Evolutionary conservation across 1,140 invertebrate species (phyloP).

Genomic region (Nymphalis io): DNA sequence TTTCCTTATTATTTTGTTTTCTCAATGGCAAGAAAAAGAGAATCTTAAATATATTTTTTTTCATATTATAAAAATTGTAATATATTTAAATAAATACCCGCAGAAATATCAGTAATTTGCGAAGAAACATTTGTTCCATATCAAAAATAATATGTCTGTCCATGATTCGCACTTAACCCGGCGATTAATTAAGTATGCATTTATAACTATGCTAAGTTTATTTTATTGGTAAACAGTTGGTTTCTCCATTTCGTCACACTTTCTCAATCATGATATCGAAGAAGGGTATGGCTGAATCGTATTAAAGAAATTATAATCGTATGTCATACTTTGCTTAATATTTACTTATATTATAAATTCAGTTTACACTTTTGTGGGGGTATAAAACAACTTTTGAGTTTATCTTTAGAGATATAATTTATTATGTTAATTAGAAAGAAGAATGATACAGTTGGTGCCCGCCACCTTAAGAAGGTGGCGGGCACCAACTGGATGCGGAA

Average conservation of each 20-base stretch:
- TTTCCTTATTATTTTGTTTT: too few species aligned
- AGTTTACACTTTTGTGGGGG: too few species aligned
- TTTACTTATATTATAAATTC: too few species aligned
- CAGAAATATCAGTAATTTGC: slow-evolving; percentile 45
- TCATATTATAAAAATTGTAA: slow-evolving; percentile 8
- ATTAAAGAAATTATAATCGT: background rate
- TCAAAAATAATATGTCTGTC: slow-evolving; percentile 22
- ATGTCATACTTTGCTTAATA: background rate
- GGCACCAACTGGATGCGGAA: too few species aligned
- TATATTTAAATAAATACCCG: slow-evolving; percentile 45
- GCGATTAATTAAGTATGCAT: slow-evolving; percentile 22
- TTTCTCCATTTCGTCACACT: slow-evolving; percentile 67
- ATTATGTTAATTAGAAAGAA: too few species aligned
- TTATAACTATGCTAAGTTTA: slow-evolving; percentile 42
- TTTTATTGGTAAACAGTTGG: slow-evolving; percentile 43
- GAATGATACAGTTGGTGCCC: too few species aligned
- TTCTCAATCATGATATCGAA: slow-evolving; percentile 41
- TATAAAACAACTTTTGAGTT: too few species aligned
- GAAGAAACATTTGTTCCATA: slow-evolving; percentile 46
- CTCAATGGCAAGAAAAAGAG: background rate
- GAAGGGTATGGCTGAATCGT: slow-evolving; percentile 16
- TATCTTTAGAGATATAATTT: too few species aligned
- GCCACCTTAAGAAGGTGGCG: too few species aligned
- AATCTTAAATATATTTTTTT: background rate
- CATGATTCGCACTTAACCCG: slow-evolving; percentile 1